Evolutionary conservation across 2,888 invertebrate species (phyloP), one percentile per base, ranked within the genome.

Genomic region (Chouioia cunea): DNA sequence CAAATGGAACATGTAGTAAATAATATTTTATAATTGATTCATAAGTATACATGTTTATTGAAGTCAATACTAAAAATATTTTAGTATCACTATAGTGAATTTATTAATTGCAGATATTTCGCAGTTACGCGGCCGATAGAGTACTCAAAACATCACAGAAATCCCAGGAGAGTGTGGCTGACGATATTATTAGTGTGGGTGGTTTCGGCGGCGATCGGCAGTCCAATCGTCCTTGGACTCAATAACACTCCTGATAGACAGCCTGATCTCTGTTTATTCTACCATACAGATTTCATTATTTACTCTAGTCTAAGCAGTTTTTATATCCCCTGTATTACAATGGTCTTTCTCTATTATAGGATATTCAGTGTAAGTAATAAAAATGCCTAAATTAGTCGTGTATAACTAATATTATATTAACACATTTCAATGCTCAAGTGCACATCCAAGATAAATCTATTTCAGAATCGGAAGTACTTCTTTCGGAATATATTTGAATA

Each of bases 61-160:
- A 36, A 10, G 12, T 10, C 36, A 36, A 36, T 36, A 10, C 36
- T 36, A 10, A 36, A 36, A 36, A 36, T 36, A 10, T 10, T 36
- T 36, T 36, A 1, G 12, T 36, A 36, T 10, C 6, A 36, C 12
- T 10, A 36, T 36, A 36, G 36, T 36, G 36, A 36, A 36, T 36
- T 10, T 54, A 47, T 60, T 18, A 64, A 71, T 84, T 88, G 64
- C 91, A 99, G 99, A 90, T 99, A 97, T 87, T 97, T 99, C 81
- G 99, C 99, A 76, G 99, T 99, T 78, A 99, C 98, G 57, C 95
- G 96, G 86, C 99, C 99, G 81, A 98, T 99, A 86, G 97, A 98
- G 87, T 99, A 99, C 88, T 97, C 98, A 71, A 97, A 97, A 85
- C 97, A 98, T 36, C 72, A 65, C 36, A 48, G 97, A 89, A 98